Evolutionary conservation across 2,888 invertebrate species (phyloP).

Genomic region (Luperina nickerlii): DNA sequence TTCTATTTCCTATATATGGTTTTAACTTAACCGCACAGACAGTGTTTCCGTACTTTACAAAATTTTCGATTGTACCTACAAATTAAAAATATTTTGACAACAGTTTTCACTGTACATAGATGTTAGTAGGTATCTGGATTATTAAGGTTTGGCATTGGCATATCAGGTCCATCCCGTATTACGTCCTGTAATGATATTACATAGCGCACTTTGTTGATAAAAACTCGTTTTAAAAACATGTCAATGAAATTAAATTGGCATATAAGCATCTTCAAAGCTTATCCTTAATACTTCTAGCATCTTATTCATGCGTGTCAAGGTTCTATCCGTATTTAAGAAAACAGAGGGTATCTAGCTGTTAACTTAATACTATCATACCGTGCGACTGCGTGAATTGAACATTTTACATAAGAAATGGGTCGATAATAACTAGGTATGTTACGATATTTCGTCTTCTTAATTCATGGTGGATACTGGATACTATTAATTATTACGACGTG

Average conservation of each 20-base stretch:
- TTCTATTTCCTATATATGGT: conserved; percentile 27
- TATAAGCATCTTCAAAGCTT: neutral
- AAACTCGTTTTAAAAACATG: conserved; percentile 8
- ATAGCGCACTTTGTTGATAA: conserved; percentile 22
- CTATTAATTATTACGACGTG: neutral
- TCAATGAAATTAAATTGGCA: neutral
- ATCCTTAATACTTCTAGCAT: neutral
- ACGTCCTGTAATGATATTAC: conserved; percentile 42
- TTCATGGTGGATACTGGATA: neutral
- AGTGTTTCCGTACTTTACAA: conserved; percentile 3
- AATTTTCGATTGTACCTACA: neutral
- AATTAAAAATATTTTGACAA: neutral
- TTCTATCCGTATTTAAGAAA: conserved; percentile 12
- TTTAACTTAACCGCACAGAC: neutral
- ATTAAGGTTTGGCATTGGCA: conserved; percentile 8
- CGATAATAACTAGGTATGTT: neutral
- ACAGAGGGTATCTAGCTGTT: neutral
- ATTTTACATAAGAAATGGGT: conserved; percentile 3
- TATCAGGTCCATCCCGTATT: conserved; percentile 48
- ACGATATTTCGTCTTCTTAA: neutral
- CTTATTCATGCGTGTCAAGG: neutral
- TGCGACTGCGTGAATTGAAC: neutral
- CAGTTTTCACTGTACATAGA: neutral
- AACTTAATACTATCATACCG: neutral
- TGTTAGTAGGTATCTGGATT: conserved; percentile 6